Evolutionary conservation across 2,888 invertebrate species (phyloP), one percentile per base, ranked within the genome.

Genomic region (Megastigmus dorsalis): DNA sequence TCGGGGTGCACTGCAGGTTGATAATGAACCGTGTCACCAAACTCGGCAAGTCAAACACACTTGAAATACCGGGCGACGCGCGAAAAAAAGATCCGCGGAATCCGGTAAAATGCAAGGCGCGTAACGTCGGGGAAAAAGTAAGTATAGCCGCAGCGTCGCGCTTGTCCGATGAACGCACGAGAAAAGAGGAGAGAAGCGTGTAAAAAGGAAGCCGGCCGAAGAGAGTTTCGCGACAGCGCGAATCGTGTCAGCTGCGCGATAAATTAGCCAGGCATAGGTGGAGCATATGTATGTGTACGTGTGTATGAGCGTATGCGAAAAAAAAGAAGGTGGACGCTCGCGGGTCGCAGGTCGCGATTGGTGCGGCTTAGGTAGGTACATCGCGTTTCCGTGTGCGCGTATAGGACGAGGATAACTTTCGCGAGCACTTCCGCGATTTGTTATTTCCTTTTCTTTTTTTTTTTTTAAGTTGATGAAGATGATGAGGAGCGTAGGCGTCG

Each of bases 181-280:
- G n/a, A 50, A 50, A 28, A 50, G 4, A 28, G n/a, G 9, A 55
- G 36, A n/a, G n/a, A n/a, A n/a, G 2, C 13, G 38, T 6, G 57
- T 9, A 20, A 63, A 20, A 63, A 63, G 33, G 13, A 20, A n/a
- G 20, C 6, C 10, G 59, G 13, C 20, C 15, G 6, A 33, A 52
- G 38, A 55, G 43, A 52, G 43, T 57, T 65, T 65, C 26, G 65
- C 65, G 62, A 62, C 62, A 68, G 68, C 54, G 55, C 62, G 48
- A 74, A 62, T 66, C 62, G 60, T 68, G 68, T 68, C 73, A 73
- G 36, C 30, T 30, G 30, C 45, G 43, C 57, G 52, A 66, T 73
- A 66, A 73, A 60, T 60, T 73, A 73, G 72, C 43, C 20, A n/a
- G 66, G 10, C 13, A 50, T 28, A n/a, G n/a, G 6, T n/a, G 7